Base-by-base conservation (phyloP, 2,888 invertebrate genomes). In the Tholera decimalis region DNA sequence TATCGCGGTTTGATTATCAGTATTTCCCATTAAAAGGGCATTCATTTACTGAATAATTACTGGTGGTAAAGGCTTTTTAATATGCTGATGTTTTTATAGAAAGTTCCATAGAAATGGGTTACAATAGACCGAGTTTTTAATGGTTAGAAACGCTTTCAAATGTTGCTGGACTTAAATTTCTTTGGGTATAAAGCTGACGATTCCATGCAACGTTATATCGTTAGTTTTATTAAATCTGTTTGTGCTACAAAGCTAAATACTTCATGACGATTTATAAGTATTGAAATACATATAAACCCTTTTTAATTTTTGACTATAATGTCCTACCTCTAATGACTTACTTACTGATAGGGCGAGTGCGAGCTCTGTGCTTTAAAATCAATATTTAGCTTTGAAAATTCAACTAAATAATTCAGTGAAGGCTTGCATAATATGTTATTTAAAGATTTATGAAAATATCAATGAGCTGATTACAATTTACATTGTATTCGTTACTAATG, bases 141-240 rank as follows among this genome's bases (percentile, higher is more conserved):
- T 33, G 9, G 13, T 7, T 30, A 8, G 7, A 9, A 60, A 50
- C 28, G n/a, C 39, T 67, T 69, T 69, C 3, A n/a, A n/a, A 26
- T 1, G 15, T 22, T 33, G 15, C 0, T 15, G 3, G 18, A n/a
- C 0, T 26, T 22, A 11, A 39, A 66, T 47, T 39, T 37, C 20
- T 44, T 67, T 50, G 37, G 8, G 6, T 8, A n/a, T 15, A 11
- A 9, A 18, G 9, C 5, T 37, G 3, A 15, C 15, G 15, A 35
- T 35, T 35, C 15, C 4, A 33, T n/a, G 46, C 20, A 22, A 46
- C 20, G 8, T 54, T 58, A 9, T 58, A 28, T 22, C 13, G 20
- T n/a, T n/a, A 6, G 13, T 13, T 1, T 54, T 39, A 9, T 30
- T 9, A n/a, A 22, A 13, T 58, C 22, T 37, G 8, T 26, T 9